A percentile compares a stretch with the other conserved stretches of the same genome.
Conservation (phyloP, 1,140 invertebrate species). For the Drosophila eugracilis region DNA sequence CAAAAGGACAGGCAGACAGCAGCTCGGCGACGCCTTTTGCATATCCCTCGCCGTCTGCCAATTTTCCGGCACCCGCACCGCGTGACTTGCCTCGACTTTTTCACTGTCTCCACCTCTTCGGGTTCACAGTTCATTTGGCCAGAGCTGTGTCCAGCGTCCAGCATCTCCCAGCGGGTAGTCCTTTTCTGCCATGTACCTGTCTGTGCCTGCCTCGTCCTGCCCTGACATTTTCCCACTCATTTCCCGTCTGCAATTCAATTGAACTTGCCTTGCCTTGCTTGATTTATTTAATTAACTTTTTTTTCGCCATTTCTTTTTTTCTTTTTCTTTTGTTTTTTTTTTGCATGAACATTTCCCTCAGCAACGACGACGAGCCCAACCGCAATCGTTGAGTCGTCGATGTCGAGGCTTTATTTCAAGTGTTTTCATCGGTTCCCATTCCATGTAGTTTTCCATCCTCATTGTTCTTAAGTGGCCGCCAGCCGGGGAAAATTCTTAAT, state of each 20-base stretch:
- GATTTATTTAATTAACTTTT: slow-evolving; percentile 83
- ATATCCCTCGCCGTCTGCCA: slow-evolving; percentile 43
- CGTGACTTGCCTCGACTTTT: too few species aligned
- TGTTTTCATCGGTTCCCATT: slow-evolving; percentile 37
- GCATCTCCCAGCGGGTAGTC: slow-evolving; percentile 14
- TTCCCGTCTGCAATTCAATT: slow-evolving; percentile 78
- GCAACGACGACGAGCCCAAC: neutral
- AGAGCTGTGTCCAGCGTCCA: slow-evolving; percentile 33
- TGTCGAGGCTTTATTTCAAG: slow-evolving; percentile 43
- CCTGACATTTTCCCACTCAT: slow-evolving; percentile 74
- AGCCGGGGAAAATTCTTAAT: slow-evolving; percentile 34
- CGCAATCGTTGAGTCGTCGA: slow-evolving; percentile 51
- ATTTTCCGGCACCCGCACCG: too few species aligned
- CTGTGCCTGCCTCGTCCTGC: slow-evolving; percentile 8
- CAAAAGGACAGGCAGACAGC: slow-evolving; percentile 24
- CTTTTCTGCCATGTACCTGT: slow-evolving; percentile 9
- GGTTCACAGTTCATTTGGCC: slow-evolving; percentile 73
- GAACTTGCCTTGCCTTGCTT: slow-evolving; percentile 75
- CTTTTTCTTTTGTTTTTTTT: too few species aligned
- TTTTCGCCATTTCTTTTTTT: too few species aligned
- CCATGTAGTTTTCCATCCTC: slow-evolving; percentile 31
- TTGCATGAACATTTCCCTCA: slow-evolving; percentile 9
- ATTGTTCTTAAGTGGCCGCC: slow-evolving; percentile 64
- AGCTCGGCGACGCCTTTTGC: slow-evolving; percentile 46
- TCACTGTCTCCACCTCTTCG: too few species aligned